Evolutionary conservation across 2,113 vertebrate genomes (phyloP).

Genomic region (Psittacula cyanocephala): DNA sequence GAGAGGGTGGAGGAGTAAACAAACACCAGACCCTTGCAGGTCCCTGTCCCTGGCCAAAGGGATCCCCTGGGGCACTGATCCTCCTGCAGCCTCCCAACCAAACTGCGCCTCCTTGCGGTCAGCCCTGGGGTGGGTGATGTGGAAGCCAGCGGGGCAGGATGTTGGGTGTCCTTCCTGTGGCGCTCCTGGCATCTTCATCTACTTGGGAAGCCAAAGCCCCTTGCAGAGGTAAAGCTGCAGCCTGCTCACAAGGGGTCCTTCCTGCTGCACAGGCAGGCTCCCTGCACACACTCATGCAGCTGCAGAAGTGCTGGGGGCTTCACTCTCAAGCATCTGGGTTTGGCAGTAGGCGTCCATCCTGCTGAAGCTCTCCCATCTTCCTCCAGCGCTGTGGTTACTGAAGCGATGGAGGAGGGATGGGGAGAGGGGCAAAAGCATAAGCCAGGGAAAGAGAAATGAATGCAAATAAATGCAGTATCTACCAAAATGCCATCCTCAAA

Average conservation of each 20-base stretch:
- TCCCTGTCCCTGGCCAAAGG: neutral
- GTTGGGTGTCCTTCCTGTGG: neutral
- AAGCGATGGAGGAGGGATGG: neutral
- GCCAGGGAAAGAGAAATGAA: neutral
- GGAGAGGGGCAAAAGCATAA: neutral
- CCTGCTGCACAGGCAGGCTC: neutral
- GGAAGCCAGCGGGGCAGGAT: neutral
- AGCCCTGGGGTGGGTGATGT: neutral
- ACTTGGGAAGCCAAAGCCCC: neutral
- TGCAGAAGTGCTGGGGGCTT: neutral
- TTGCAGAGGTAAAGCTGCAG: neutral
- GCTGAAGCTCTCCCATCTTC: neutral
- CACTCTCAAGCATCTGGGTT: neutral
- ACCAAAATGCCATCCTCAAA: neutral
- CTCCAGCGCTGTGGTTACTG: neutral
- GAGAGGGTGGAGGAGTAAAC: neutral
- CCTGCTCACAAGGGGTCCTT: neutral
- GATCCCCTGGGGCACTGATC: neutral
- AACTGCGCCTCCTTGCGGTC: neutral
- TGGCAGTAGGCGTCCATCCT: neutral
- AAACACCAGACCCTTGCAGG: neutral
- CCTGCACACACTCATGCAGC: fast-evolving
- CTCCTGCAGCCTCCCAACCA: neutral
- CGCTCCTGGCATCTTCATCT: neutral
- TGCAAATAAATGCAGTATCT: neutral